Conservation (phyloP, 2,113 vertebrate genomes). For the Cinclus mexicanus region DNA sequence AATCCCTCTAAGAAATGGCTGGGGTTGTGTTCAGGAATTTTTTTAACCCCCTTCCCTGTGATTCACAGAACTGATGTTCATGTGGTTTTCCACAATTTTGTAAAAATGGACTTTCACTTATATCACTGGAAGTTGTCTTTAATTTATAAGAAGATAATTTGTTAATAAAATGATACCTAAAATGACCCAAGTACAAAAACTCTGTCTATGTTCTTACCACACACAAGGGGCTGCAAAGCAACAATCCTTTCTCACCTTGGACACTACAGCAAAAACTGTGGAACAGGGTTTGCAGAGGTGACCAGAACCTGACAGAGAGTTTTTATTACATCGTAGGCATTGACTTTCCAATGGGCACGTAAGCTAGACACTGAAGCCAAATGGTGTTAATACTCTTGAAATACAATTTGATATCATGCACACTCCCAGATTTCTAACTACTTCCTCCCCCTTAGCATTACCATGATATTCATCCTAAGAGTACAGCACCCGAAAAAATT, state of each 20-base stretch:
- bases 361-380: not conserved
- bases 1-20: not conserved
- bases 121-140: not conserved
- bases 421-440: not conserved
- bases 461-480: not conserved
- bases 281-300: not conserved
- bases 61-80: not conserved
- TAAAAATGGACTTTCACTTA: not conserved
- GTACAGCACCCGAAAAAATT: not conserved
- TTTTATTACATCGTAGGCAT: not conserved
- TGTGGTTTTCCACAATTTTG: not conserved
- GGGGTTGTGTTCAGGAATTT: not conserved
- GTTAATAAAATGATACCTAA: not conserved
- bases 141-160: not conserved
- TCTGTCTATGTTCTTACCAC: not conserved
- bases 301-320: not conserved
- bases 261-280: not conserved
- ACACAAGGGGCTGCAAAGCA: not conserved
- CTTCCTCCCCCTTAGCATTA: not conserved
- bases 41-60: rapidly evolving
- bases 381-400: not conserved
- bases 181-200: not conserved
- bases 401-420: not conserved
- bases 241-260: not conserved
- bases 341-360: not conserved